A percentile compares a stretch with the other conserved stretches of the same genome.
phyloP scores from a whole-genome alignment of 1,140 invertebrate species.

The Euglossa dilemma region DNA sequence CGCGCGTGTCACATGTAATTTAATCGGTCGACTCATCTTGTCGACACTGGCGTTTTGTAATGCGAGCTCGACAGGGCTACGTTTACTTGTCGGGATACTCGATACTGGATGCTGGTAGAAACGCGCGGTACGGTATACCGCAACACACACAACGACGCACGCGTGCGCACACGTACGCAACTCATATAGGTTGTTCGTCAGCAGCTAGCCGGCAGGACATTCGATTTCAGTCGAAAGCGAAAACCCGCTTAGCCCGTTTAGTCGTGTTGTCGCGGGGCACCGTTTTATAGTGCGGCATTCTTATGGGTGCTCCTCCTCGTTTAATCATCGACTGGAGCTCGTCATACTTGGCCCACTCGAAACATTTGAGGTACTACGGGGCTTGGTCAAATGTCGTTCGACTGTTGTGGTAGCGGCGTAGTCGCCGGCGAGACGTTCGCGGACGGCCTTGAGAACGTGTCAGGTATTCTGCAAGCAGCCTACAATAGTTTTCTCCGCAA shows the following conservation, averaged over 20 bases:
- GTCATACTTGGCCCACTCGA: not conserved
- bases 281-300: constrained; percentile 17
- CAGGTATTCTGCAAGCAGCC: constrained; percentile 16
- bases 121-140: not conserved
- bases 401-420: constrained; percentile 71
- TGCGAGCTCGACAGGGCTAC: constrained; percentile 19
- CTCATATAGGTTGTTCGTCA: constrained; percentile 18
- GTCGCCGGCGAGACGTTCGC: constrained; percentile 66
- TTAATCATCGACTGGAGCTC: not conserved
- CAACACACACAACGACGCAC: constrained; percentile 8
- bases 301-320: not conserved
- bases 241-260: constrained; percentile 60
- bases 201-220: constrained; percentile 54
- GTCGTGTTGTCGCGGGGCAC: constrained; percentile 20
- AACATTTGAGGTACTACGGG: not conserved
- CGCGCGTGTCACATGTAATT: constrained; percentile 52
- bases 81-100: constrained; percentile 41
- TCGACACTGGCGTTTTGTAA: constrained; percentile 54
- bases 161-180: constrained; percentile 26
- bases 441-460: constrained; percentile 41
- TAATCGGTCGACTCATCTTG: constrained; percentile 48
- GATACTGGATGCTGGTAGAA: constrained; percentile 33
- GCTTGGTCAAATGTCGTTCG: constrained; percentile 71
- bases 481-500: constrained; percentile 17
- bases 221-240: constrained; percentile 75